These are phyloP conservation scores for Phyllostomus hastatus DNA, from an alignment of 2,113 vertebrate species.

Conservation along the genomic window DNA sequence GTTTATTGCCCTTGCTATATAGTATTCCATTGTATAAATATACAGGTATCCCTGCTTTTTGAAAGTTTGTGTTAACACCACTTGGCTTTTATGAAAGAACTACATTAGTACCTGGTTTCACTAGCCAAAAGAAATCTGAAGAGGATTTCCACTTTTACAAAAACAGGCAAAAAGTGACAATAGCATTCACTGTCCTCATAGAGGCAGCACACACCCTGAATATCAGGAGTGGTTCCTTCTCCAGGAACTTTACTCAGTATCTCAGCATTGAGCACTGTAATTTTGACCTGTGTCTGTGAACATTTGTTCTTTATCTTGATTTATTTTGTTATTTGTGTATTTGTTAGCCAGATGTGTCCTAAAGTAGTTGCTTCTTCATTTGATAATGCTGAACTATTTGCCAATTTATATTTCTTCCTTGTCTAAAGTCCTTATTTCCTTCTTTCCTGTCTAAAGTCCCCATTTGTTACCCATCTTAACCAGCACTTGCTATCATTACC, in stretches of 20 bases:
- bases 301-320: neutral
- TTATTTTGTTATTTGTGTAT: neutral
- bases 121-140: neutral
- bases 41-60: neutral
- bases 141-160: neutral
- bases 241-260: neutral
- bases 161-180: neutral
- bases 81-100: neutral
- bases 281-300: neutral
- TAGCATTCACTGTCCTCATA: neutral
- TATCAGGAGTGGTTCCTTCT: neutral
- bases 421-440: neutral
- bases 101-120: neutral
- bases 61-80: neutral
- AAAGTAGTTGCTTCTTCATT: neutral
- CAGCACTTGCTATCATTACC: neutral
- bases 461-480: neutral
- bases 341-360: neutral
- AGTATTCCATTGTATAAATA: neutral
- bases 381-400: neutral
- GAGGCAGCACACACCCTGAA: neutral
- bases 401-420: neutral
- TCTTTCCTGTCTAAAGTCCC: neutral
- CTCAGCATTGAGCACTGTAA: neutral
- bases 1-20: neutral